Evolutionary conservation across 2,113 vertebrate genomes (phyloP), one percentile per base, ranked within the genome.

Genomic region (Climacteris rufus): DNA sequence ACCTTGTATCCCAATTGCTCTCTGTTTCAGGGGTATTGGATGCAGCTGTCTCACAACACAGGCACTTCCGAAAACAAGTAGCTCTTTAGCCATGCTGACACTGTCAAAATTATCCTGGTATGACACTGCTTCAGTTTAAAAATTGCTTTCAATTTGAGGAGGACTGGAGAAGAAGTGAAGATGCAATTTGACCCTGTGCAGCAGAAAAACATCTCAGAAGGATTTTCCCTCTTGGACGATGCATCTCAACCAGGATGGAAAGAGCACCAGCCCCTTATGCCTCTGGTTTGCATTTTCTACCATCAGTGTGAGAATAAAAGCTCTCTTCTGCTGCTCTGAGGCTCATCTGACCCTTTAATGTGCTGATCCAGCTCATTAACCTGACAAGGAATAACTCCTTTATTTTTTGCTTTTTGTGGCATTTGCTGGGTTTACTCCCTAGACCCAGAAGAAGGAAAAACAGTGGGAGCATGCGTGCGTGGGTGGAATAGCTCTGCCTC

Each of bases 341-440:
- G 21, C 61, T 66, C 84, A 87, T 71, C 60, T 79, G 79, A 70
- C 59, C 54, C 59, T 74, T 60, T 59, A 52, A 86, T 35, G 50
- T 77, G 76, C 63, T 65, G 71, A 90, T 74, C 87, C 68, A 94
- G 79, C 39, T 89, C 64, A 93, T 64, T 78, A 94, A 90, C 76
- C 56, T 87, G 76, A 81, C 39, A 86, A 66, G 68, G 50, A 92
- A 42, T 19, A 14, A 88, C 37, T 71, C 23, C 3, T 53, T 8
- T 33, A 9, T 16, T 39, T 82, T 77, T 70, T 50, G 22, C 50
- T 83, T 65, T 44, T 11, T 37, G 71, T 57, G 12, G 21, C 59
- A 71, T 91, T 82, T 71, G 71, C 30, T 83, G 24, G 21, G 40
- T 75, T 89, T 90, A 21, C 37, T 89, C 71, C 72, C 68, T 47